Evolutionary conservation across 92 coral and sea anemone genomes (phyloP), one percentile per base, ranked within the genome.

Genomic region (Palythoa grandiflora): DNA sequence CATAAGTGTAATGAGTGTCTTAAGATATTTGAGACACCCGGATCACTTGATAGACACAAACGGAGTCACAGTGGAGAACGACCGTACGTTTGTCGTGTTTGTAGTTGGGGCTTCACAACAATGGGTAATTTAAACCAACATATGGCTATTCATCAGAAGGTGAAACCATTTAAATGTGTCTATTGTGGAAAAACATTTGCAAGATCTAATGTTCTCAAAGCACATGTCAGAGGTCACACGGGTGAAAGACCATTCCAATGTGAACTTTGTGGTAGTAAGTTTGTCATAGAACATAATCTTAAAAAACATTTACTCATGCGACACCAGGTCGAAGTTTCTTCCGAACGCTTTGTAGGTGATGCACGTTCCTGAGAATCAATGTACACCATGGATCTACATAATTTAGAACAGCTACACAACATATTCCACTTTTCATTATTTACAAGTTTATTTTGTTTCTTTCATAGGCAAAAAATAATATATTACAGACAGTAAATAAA

Each of bases 131-230:
- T 95, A 6, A 95, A 95, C 87, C 98, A 95, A 79, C 98, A 95
- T 61, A 88, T 95, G 88, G 98, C 98, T 6, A 95, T 95, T 39
- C 98, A 95, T 57, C 98, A 95, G 55, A 95, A 95, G 81, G 98
- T 95, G 44, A 95, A 95, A 78, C 98, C 98, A 39, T 95, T 95
- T 79, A 95, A 93, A 88, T 95, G 98, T 84, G 96, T 93, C 53
- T 95, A 93, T 78, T 95, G 98, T 78, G 98, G 98, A 6, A 95
- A 95, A 87, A 95, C 98, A 44, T 95, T 95, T 87, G 98, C 98
- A n/a, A 94, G 98, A 7, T 95, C 98, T 16, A 95, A 95, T 79
- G 98, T 95, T 38, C 94, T 95, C 12, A 95, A 95, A 87, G 98
- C 98, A 19, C 98, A 95, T 88, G 98, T 95, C 16, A 96, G 98